Conservation (phyloP, 2,888 invertebrate genomes). For the Brachypalpus laphriformis region DNA sequence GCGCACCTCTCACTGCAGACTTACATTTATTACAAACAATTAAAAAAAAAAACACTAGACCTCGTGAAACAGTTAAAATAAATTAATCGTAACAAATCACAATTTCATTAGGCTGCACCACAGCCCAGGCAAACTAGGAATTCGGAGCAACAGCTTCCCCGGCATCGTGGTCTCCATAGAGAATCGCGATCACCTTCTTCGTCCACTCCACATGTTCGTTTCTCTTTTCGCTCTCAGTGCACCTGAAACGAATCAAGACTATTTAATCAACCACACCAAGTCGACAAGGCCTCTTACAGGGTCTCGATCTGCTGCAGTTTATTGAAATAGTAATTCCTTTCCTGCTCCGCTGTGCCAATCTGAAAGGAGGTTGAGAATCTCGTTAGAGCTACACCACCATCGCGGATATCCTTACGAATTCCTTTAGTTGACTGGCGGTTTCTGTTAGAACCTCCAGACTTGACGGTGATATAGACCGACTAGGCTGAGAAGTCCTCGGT, state of each 20-base stretch:
- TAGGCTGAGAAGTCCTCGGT: constrained; percentile 55
- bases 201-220: constrained; percentile 76
- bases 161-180: constrained; percentile 75
- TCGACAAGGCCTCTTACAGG: constrained; percentile 66
- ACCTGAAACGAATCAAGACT: constrained; percentile 28
- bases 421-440: constrained; percentile 53
- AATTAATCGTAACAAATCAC: constrained; percentile 15
- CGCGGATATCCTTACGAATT: constrained; percentile 41
- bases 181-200: constrained; percentile 75
- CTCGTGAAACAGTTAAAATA: constrained; percentile 15
- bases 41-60: background rate
- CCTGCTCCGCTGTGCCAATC: constrained; percentile 64
- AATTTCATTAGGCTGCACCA: background rate
- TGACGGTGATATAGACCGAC: constrained; percentile 70
- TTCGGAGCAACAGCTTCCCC: constrained; percentile 2
- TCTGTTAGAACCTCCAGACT: constrained; percentile 73
- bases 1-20: no score
- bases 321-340: constrained; percentile 77
- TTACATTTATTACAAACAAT: constrained; percentile 27
- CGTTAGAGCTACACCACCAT: background rate
- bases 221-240: constrained; percentile 72
- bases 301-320: constrained; percentile 78
- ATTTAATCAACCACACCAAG: background rate
- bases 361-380: constrained; percentile 12
- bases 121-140: background rate